Percentiles rank a stretch among this genome's conserved stretches.
Conservation (phyloP, 1,140 invertebrate genomes). For the Neodiprion virginianus region DNA sequence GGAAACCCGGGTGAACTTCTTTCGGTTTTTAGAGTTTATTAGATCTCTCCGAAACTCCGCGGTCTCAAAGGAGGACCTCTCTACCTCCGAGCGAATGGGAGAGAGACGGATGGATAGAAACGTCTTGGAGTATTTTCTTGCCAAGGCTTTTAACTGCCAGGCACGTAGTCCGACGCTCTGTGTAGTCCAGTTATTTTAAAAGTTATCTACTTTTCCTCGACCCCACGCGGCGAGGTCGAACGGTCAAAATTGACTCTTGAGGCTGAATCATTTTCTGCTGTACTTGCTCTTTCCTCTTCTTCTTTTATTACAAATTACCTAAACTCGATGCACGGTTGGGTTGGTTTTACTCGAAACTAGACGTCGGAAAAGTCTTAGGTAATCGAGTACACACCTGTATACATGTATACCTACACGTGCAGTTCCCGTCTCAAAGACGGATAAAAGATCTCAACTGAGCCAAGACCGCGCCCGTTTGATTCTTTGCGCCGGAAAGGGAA, state of each 20-base stretch:
- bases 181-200: background rate
- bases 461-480: background rate
- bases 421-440: background rate
- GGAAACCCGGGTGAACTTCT: too few relatives aligned
- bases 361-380: background rate
- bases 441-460: slow-evolving; percentile 28
- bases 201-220: too few relatives aligned
- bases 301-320: too few relatives aligned
- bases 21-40: background rate
- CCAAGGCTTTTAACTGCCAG: background rate
- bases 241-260: too few relatives aligned
- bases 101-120: background rate
- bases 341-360: background rate
- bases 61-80: too few relatives aligned
- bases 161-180: background rate
- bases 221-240: too few relatives aligned
- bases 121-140: background rate
- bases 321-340: too few relatives aligned
- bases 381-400: too few relatives aligned
- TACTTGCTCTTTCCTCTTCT: too few relatives aligned
- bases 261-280: too few relatives aligned
- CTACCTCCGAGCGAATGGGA: too few relatives aligned
- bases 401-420: background rate
- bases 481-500: slow-evolving; percentile 45
- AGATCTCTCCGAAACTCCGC: background rate